Percentiles rank a stretch among this genome's conserved stretches.
phyloP scores from a whole-genome alignment of 2,113 vertebrate genomes.

The Dipodomys merriami region DNA sequence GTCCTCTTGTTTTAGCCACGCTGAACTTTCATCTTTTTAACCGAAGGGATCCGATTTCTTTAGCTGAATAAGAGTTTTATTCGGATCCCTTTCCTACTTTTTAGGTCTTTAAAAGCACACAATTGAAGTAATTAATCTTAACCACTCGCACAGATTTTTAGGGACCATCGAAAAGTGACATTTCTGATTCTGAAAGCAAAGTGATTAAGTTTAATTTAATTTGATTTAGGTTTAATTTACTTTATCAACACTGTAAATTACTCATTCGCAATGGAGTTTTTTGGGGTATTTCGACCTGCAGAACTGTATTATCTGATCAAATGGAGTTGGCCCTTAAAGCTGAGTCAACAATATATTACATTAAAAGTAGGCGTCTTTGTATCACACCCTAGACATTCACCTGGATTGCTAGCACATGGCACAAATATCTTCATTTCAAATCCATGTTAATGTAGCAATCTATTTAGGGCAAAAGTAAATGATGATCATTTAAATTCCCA shows the following conservation, averaged over 20 bases:
- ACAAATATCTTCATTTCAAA: neutral
- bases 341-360: neutral
- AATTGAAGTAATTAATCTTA: constrained; percentile 30
- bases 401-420: neutral
- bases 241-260: neutral
- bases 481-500: neutral
- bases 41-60: constrained; percentile 54
- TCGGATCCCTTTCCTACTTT: neutral
- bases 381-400: constrained; percentile 17
- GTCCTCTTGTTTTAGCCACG: neutral
- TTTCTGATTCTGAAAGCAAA: constrained; percentile 11
- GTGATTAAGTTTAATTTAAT: neutral
- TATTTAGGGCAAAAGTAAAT: neutral
- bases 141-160: neutral
- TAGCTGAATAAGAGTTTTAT: constrained; percentile 25
- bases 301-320: neutral
- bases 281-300: neutral
- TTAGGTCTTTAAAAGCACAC: constrained; percentile 46
- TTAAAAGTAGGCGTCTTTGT: neutral
- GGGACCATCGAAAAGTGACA: neutral
- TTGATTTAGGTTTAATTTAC: too few species aligned
- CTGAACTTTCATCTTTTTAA: constrained; percentile 63
- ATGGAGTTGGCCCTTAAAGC: neutral
- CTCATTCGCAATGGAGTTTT: neutral
- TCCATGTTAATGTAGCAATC: neutral